phyloP scores from a whole-genome alignment of 2,888 invertebrate species.

The Tachina lurida region DNA sequence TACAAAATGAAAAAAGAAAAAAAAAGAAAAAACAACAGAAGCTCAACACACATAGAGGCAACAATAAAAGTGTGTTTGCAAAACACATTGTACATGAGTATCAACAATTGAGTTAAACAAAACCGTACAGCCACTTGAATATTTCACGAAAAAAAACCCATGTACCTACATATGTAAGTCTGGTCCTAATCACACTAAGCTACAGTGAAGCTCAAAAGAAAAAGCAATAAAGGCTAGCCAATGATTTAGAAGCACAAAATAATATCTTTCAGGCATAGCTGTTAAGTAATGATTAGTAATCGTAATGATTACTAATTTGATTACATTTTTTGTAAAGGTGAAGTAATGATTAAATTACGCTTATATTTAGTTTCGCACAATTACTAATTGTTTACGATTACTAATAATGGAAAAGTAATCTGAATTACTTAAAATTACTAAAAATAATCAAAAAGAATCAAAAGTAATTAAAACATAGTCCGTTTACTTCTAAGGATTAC shows the following conservation, averaged over 20 bases:
- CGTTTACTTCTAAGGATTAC: too few relatives aligned
- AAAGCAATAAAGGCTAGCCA: background rate
- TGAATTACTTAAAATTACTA: too few relatives aligned
- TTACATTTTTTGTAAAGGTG: too few relatives aligned
- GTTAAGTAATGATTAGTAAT: too few relatives aligned
- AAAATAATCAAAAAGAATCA: too few relatives aligned
- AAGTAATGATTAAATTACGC: too few relatives aligned
- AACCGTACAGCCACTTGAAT: slow-evolving; percentile 57
- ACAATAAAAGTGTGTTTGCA: slow-evolving; percentile 59
- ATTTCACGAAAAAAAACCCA: slow-evolving; percentile 14
- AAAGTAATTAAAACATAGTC: too few relatives aligned
- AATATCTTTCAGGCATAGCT: too few relatives aligned
- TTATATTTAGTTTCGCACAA: too few relatives aligned
- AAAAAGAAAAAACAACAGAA: background rate
- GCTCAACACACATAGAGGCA: slow-evolving; percentile 37
- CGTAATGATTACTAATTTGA: too few relatives aligned
- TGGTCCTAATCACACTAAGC: slow-evolving; percentile 9
- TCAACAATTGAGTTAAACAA: slow-evolving; percentile 41
- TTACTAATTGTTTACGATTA: too few relatives aligned
- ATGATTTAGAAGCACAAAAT: background rate
- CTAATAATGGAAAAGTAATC: too few relatives aligned
- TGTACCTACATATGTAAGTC: background rate
- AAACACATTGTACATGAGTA: slow-evolving; percentile 41
- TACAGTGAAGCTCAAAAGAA: slow-evolving; percentile 12
- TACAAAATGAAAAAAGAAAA: background rate